Evolutionary conservation across 2,797 vertebrate species (phyloP), one percentile per base, ranked within the genome.

Genomic region (Melanotaenia maccullochi): DNA sequence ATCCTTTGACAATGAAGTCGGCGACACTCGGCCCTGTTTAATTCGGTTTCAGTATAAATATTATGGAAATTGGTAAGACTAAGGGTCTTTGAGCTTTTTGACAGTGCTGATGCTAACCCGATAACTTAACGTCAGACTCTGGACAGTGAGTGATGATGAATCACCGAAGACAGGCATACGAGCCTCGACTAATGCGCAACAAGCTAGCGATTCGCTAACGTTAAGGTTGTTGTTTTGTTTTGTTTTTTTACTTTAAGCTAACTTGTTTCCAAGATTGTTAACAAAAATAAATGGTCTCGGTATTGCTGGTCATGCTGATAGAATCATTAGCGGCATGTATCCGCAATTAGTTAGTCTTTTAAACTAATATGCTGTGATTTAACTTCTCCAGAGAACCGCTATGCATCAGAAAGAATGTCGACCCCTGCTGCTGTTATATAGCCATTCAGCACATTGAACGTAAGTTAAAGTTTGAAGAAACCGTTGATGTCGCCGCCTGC

Each of bases 401-500:
- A 55, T 3, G 8, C 30, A 58, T 1, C 14, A 51, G 6, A 44
- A 25, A 60, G 4, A 20, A 40, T 69, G 24, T 42, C 22, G 28
- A 24, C 51, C 9, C 42, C 47, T 24, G 70, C 30, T 44, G 5
- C 18, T n/a, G n/a, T n/a, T 33, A 49, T 32, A 12, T 7, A 30
- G 51, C 24, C 33, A 2, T 25, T 38, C 60, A 2, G 8, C 40
- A 69, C 78, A 56, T 73, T 51, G 18, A 0, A 16, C 14, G 49
- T 60, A 25, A 32, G 1, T 55, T 49, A 14, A 64, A 75, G 57
- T 76, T 83, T 44, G 6, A 32, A 7, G 11, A 30, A 54, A 54
- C 30, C 24, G 68, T 76, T 87, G 11, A 82, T 89, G 83, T 85
- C 87, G 20, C 86, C 80, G 86, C 86, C 81, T 76, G 80, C 6